These are phyloP conservation scores for Tursiops truncatus DNA, from an alignment of 2,113 vertebrate species.

Conservation along the genomic window DNA sequence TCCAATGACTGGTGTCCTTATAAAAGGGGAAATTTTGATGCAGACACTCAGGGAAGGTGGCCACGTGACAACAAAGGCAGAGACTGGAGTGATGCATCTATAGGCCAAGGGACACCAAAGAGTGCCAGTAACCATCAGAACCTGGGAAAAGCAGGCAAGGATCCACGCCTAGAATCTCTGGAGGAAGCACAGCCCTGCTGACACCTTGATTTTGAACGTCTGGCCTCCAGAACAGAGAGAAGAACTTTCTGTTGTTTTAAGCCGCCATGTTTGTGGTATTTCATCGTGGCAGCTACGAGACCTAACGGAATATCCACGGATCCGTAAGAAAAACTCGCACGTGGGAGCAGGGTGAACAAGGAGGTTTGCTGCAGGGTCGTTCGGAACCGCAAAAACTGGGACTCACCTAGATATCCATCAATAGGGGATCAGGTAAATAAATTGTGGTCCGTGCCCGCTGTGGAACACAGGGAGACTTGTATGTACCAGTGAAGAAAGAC, in stretches of 20 bases:
- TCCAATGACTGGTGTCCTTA: not conserved
- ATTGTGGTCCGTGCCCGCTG: not conserved
- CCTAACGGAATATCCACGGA: not conserved
- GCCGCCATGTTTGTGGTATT: not conserved
- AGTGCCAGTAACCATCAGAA: no score
- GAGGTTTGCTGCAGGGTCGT: not conserved
- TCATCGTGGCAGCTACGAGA: not conserved
- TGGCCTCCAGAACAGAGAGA: not conserved
- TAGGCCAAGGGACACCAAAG: not conserved
- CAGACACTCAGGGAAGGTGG: not conserved
- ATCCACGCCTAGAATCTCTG: fast-evolving
- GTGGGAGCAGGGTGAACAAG: not conserved
- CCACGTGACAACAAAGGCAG: not conserved
- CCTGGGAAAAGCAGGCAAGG: no score
- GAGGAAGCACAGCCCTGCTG: not conserved
- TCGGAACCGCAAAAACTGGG: not conserved
- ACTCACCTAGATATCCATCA: not conserved
- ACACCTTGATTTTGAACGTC: not conserved
- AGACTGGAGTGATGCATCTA: not conserved
- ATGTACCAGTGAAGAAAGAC: not conserved
- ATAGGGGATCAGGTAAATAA: not conserved
- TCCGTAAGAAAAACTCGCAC: not conserved
- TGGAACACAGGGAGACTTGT: not conserved
- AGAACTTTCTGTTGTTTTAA: not conserved
- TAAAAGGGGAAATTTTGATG: no score